Evolutionary conservation across 2,888 invertebrate genomes (phyloP).

Genomic region (Halictus ligatus): DNA sequence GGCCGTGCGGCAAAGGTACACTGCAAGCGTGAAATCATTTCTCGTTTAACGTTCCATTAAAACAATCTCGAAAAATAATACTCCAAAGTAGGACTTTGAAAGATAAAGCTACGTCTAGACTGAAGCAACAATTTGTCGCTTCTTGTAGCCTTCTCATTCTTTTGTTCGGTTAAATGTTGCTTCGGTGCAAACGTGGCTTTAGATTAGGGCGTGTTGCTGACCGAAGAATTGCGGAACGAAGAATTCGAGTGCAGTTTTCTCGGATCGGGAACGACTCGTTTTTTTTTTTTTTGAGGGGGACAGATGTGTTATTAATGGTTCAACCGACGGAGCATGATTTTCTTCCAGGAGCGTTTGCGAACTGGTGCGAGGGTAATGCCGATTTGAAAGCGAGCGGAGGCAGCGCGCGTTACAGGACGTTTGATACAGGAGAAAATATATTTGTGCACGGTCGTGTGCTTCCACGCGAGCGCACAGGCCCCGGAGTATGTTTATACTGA

Average conservation of each 20-base stretch:
- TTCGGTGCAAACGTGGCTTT: background rate
- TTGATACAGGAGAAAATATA: conserved; percentile 58
- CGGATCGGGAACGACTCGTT: background rate
- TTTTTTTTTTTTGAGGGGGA: background rate
- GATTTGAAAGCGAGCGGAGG: conserved; percentile 35
- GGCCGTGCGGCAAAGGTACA: conserved; percentile 82
- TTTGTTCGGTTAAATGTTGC: background rate
- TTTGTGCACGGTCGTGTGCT: conserved; percentile 54
- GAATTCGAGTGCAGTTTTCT: background rate
- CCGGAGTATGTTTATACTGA: conserved; percentile 66
- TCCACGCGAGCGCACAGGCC: conserved; percentile 54
- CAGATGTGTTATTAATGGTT: background rate
- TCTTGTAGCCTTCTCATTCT: background rate
- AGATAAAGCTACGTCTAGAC: background rate
- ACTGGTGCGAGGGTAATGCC: background rate
- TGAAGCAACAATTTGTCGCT: background rate
- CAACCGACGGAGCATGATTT: background rate
- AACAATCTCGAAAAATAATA: background rate
- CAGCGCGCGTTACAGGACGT: conserved; percentile 30
- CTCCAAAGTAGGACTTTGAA: background rate
- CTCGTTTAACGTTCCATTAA: conserved; percentile 2
- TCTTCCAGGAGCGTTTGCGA: conserved; percentile 12
- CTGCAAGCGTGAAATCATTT: conserved; percentile 64
- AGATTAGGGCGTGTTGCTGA: background rate
- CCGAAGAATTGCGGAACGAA: background rate